These are phyloP conservation scores for Octodon degus DNA, from an alignment of 2,113 vertebrate species.

Conservation along the genomic window DNA sequence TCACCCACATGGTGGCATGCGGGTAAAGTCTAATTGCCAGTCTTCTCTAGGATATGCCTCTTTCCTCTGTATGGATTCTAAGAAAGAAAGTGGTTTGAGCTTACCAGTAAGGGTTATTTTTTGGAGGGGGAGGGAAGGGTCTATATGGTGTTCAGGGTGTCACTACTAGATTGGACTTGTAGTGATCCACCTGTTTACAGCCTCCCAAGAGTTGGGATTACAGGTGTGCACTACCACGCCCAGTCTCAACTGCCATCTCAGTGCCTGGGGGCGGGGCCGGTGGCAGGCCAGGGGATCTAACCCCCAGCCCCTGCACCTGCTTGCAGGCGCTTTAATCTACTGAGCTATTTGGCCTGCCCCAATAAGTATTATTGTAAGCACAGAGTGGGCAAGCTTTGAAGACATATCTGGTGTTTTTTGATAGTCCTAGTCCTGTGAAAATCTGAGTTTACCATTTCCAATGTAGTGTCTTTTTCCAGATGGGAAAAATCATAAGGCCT, in stretches of 20 bases:
- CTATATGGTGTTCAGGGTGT: no score
- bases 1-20: background rate
- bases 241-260: no score
- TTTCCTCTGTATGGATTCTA: background rate
- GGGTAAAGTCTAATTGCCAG: background rate
- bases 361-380: background rate
- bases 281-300: no score
- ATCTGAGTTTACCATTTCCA: background rate
- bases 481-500: background rate
- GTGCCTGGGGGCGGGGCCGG: no score
- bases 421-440: background rate
- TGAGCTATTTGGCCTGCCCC: no score
- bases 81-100: background rate
- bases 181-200: no score
- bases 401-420: background rate
- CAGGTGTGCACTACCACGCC: no score
- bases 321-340: no score
- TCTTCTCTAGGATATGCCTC: background rate
- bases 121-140: no score
- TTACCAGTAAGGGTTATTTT: background rate
- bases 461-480: background rate
- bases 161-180: no score
- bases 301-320: no score
- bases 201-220: no score
- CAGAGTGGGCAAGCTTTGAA: background rate